These are phyloP conservation scores for Siderastrea siderea DNA, from an alignment of 92 coral and sea anemone genomes.

Conservation along the genomic window DNA sequence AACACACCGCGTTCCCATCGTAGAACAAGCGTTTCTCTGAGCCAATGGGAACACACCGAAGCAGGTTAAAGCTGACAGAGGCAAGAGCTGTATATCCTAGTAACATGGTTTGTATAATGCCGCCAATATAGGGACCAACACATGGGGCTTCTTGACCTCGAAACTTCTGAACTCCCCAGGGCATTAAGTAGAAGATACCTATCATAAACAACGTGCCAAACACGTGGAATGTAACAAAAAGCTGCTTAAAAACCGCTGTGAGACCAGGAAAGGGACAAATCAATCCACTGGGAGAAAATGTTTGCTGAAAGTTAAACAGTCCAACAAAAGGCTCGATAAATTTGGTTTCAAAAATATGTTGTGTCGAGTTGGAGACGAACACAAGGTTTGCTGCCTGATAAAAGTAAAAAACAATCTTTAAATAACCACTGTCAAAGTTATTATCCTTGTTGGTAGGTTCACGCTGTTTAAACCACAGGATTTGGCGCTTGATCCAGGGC, in stretches of 20 bases:
- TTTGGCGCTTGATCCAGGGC: constrained; percentile 42
- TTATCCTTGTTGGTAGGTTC: no score
- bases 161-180: not conserved
- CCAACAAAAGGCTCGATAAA: constrained; percentile 54
- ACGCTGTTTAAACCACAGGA: not conserved
- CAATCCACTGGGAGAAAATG: constrained; percentile 37
- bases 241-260: constrained; percentile 58
- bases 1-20: no score
- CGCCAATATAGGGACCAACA: constrained; percentile 77
- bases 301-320: constrained; percentile 68
- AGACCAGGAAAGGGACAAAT: no score
- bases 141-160: constrained; percentile 41
- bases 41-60: no score
- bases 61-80: no score
- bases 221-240: constrained; percentile 57
- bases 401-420: no score
- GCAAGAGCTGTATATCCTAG: no score
- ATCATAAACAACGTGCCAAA: constrained; percentile 55
- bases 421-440: no score
- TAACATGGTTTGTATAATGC: constrained; percentile 16
- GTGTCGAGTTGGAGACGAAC: no score
- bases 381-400: no score
- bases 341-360: no score
- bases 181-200: constrained; percentile 44
- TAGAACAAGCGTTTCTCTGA: no score